These are phyloP conservation scores for Orycteropus afer DNA, from an alignment of 2,113 vertebrate species.

Conservation along the genomic window DNA sequence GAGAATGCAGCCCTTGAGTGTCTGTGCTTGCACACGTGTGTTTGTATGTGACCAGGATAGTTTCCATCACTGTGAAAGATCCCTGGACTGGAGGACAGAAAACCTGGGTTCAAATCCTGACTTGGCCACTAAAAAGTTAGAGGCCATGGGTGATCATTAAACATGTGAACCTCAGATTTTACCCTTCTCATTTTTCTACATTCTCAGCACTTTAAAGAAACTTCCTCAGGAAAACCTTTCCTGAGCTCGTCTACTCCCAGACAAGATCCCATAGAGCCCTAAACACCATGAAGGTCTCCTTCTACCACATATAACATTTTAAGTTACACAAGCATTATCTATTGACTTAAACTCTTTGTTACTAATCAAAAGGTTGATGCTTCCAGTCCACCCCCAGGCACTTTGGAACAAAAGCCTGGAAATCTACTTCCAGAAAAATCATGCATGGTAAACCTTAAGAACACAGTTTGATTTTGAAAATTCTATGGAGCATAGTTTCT, in stretches of 20 bases:
- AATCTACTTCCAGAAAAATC: neutral
- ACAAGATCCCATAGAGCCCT: neutral
- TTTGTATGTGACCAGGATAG: neutral
- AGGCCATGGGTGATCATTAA: neutral
- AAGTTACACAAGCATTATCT: neutral
- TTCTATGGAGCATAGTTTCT: too few species aligned
- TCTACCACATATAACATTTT: neutral
- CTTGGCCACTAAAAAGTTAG: neutral
- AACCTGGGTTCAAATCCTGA: neutral
- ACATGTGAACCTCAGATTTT: neutral
- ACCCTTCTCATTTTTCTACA: neutral
- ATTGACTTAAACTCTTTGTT: neutral
- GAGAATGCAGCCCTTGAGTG: neutral
- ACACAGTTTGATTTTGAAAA: neutral
- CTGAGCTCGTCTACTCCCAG: neutral
- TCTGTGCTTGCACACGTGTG: neutral
- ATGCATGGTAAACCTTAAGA: neutral
- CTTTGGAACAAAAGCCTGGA: neutral
- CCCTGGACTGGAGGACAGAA: too few species aligned
- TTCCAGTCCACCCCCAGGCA: neutral
- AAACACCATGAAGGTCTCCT: neutral
- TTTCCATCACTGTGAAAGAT: neutral
- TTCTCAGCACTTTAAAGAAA: neutral
- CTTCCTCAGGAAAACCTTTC: neutral
- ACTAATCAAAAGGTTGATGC: neutral